Percentiles rank a stretch among this genome's conserved stretches.
Evolutionary conservation across 1,140 invertebrate species (phyloP).

Genomic region (Scylla paramamosain): DNA sequence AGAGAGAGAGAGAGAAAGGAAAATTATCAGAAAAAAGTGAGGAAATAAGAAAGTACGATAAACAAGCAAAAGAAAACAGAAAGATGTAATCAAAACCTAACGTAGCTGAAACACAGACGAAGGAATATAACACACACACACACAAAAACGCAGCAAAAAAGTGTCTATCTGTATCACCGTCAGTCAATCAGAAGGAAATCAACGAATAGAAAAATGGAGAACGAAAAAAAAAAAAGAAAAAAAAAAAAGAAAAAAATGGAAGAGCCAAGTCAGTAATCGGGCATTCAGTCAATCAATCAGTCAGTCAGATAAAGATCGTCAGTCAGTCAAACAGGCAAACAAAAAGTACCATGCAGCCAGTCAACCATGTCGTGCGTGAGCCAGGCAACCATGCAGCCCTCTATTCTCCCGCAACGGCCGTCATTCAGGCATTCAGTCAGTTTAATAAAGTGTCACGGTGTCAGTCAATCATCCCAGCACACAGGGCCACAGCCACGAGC

Average conservation of each 20-base stretch:
- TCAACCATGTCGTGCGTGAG: neutral
- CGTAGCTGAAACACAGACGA: too few relatives aligned
- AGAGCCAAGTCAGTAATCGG: too few relatives aligned
- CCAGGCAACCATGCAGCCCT: neutral
- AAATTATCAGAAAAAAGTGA: neutral
- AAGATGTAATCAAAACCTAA: too few relatives aligned
- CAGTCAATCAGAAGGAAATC: too few relatives aligned
- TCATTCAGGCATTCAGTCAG: slow-evolving; percentile 1
- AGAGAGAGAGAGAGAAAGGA: neutral
- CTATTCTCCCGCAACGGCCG: neutral
- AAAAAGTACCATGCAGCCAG: neutral
- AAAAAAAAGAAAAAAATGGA: too few relatives aligned
- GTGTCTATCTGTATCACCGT: too few relatives aligned
- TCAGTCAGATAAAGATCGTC: neutral
- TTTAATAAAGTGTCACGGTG: slow-evolving; percentile 14
- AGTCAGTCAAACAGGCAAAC: neutral
- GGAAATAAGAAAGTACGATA: neutral
- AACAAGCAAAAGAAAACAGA: neutral
- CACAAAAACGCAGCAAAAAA: too few relatives aligned
- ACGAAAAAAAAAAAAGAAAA: too few relatives aligned
- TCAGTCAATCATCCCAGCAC: neutral
- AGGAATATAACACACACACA: too few relatives aligned
- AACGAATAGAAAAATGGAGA: too few relatives aligned
- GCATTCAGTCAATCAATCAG: neutral
- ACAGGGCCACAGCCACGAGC: neutral